Base-by-base conservation (phyloP, 2,888 invertebrate species). In the Norana najaformis region DNA sequence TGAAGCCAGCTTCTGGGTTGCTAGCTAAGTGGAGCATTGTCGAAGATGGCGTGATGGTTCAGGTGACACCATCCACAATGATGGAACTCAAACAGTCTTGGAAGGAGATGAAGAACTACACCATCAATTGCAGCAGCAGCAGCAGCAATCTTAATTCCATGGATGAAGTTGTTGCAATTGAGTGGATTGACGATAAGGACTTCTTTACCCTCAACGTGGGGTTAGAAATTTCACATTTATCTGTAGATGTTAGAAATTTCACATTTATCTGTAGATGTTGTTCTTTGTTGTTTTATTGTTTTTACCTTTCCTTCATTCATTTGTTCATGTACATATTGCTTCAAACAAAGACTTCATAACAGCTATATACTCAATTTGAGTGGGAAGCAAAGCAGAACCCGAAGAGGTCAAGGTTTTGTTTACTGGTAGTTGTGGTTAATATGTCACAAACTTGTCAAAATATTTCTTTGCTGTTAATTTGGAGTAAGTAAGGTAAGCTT, bases 41-140 rank as follows among this genome's bases (percentile, higher is more conserved):
- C 13, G 98, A 98, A 94, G 98, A 98, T 94, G 98, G 98, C 0
- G 95, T 98, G 13, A 97, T 98, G 97, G 97, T 98, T 23, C 97
- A 98, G 95, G 96, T 96, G 82, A 93, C 93, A 13, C 93, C 95
- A 30, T 95, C 95, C 90, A 94, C 94, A 34, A 95, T 96, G 95
- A 93, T 93, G 83, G 96, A 96, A 88, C 95, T 97, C 83, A 96
- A 97, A 91, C 96, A 96, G 91, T 90, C 96, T 34, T 95, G 97
- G 91, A 96, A 96, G 92, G 96, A 97, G 94, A 97, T 97, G 97
- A 96, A 96, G 92, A 96, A 97, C 93, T 96, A 96, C 93, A 96
- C 96, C 1, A 96, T 97, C 88, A 96, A 91, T 36, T 95, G 94
- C 92, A 94, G 94, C 34, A 36, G 37, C 37, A 35, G 35, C 37